phyloP scores from a whole-genome alignment of 2,888 invertebrate genomes.

The Metopia argyrocephala region DNA sequence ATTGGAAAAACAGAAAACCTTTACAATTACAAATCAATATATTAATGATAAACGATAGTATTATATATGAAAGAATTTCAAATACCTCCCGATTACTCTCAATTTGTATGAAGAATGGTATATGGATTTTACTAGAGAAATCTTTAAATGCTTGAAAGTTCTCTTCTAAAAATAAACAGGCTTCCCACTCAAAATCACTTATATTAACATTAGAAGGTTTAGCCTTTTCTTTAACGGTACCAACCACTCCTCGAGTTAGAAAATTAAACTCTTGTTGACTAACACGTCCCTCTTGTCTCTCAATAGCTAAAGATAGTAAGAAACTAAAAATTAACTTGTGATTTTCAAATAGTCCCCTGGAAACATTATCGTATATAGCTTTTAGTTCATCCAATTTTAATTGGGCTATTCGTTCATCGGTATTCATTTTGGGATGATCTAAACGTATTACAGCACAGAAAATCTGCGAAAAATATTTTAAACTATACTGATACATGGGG shows the following conservation, averaged over 20 bases:
- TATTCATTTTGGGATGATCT: constrained; percentile 83
- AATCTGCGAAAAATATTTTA: constrained; percentile 90
- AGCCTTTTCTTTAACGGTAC: constrained; percentile 79
- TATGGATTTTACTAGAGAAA: constrained; percentile 80
- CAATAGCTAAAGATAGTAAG: constrained; percentile 88
- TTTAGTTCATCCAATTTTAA: constrained; percentile 88
- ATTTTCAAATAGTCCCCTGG: constrained; percentile 92
- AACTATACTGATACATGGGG: constrained; percentile 97
- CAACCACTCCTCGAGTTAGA: constrained; percentile 86
- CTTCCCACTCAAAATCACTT: constrained; percentile 85
- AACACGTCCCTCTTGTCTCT: constrained; percentile 83
- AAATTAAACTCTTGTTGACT: constrained; percentile 86
- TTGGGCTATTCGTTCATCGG: constrained; percentile 84
- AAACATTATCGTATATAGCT: constrained; percentile 91
- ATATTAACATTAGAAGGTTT: constrained; percentile 81
- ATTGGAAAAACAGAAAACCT: constrained; percentile 82
- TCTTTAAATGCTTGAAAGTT: constrained; percentile 81
- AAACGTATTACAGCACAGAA: constrained; percentile 89
- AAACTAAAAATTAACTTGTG: constrained; percentile 95
- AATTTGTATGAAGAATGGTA: constrained; percentile 81
- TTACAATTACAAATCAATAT: not conserved
- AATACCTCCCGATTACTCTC: constrained; percentile 80
- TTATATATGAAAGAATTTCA: not conserved
- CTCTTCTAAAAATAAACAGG: constrained; percentile 82
- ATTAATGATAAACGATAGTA: not conserved